Percentiles rank a stretch among this genome's conserved stretches.
phyloP scores from a whole-genome alignment of 2,888 invertebrate species.

The Oxystoma pomonae region DNA sequence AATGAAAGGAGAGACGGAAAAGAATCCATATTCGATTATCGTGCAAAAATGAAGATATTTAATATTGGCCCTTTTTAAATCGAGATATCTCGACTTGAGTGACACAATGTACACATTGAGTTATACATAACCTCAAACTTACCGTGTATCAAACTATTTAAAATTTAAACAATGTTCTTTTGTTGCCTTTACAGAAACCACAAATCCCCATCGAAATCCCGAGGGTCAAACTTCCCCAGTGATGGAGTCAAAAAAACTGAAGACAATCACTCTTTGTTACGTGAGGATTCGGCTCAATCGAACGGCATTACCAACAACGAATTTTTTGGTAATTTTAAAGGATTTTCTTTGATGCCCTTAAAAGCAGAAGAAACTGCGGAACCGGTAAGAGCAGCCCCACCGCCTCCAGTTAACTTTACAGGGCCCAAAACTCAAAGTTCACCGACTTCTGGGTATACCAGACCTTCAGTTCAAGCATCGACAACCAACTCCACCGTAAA shows the following conservation, averaged over 20 bases:
- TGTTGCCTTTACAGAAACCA: constrained; percentile 37
- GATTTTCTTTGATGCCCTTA: constrained; percentile 70
- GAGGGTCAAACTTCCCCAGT: constrained; percentile 42
- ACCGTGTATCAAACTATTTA: too few relatives aligned
- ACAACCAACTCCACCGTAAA: constrained; percentile 14
- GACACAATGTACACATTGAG: too few relatives aligned
- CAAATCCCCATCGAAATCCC: constrained; percentile 46
- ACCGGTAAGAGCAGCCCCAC: constrained; percentile 56
- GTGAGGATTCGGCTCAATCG: constrained; percentile 36
- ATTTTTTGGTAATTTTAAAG: constrained; percentile 84
- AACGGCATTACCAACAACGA: constrained; percentile 46
- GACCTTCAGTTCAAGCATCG: constrained; percentile 13
- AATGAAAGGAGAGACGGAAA: too few relatives aligned
- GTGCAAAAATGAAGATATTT: too few relatives aligned
- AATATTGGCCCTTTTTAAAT: too few relatives aligned
- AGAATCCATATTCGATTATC: too few relatives aligned
- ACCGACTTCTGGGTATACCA: constrained; percentile 17
- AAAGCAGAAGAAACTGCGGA: constrained; percentile 45
- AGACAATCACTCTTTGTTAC: constrained; percentile 65
- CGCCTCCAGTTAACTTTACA: constrained; percentile 50
- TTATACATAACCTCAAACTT: too few relatives aligned
- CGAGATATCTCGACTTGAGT: too few relatives aligned
- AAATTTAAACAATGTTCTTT: constrained; percentile 2
- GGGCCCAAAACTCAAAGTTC: not conserved
- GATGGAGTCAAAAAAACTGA: constrained; percentile 56